Percentiles rank a stretch among this genome's conserved stretches.
These are phyloP conservation scores for Antheraea pernyi DNA, from an alignment of 1,140 invertebrate genomes.

Conservation along the genomic window DNA sequence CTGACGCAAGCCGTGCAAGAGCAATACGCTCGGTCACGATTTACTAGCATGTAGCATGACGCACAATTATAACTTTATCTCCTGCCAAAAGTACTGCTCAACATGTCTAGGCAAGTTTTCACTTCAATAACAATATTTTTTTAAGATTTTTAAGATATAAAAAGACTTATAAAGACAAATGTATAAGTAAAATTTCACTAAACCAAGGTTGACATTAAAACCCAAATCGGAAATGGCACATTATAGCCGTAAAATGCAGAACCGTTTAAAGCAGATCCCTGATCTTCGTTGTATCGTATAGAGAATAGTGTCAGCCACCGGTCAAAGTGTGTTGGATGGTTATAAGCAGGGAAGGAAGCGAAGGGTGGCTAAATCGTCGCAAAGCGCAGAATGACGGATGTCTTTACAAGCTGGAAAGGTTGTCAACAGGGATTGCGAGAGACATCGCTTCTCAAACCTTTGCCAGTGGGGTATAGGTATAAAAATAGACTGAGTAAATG, in stretches of 20 bases:
- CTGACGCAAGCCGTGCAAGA: too few species aligned
- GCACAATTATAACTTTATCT: too few species aligned
- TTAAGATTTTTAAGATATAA: too few species aligned
- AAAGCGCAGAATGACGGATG: slow-evolving; percentile 67
- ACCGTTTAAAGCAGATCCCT: slow-evolving; percentile 34
- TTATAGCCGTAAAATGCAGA: slow-evolving; percentile 38
- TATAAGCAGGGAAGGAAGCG: slow-evolving; percentile 42
- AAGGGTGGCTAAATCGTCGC: slow-evolving; percentile 51
- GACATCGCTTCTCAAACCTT: slow-evolving; percentile 40
- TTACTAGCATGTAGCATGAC: too few species aligned
- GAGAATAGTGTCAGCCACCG: slow-evolving; percentile 5
- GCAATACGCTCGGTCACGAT: too few species aligned
- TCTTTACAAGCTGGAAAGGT: slow-evolving; percentile 67
- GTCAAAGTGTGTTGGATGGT: slow-evolving; percentile 33
- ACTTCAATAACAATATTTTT: too few species aligned
- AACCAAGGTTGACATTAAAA: slow-evolving; percentile 19
- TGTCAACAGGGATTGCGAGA: slow-evolving; percentile 47
- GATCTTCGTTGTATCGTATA: not conserved
- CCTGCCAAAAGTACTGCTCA: too few species aligned
- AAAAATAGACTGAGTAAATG: too few species aligned
- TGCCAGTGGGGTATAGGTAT: too few species aligned
- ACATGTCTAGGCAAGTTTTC: too few species aligned
- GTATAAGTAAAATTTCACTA: not conserved
- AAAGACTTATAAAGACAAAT: too few species aligned
- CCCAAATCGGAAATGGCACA: slow-evolving; percentile 66